phyloP scores from a whole-genome alignment of 2,888 invertebrate genomes.

The Myopa testacea region DNA sequence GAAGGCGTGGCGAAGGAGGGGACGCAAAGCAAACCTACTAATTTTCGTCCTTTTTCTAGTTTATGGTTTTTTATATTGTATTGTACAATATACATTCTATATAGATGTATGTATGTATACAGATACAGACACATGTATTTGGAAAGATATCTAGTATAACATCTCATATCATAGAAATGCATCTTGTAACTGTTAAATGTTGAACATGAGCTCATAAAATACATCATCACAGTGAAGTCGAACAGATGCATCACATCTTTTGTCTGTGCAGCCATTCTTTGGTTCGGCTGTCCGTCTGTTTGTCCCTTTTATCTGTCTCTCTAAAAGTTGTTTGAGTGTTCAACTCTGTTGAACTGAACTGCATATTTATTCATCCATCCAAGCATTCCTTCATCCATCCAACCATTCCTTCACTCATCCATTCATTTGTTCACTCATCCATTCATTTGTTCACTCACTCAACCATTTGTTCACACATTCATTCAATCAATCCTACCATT shows the following conservation, averaged over 20 bases:
- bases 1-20: too few relatives aligned
- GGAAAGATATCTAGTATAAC: too few relatives aligned
- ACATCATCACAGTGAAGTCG: background rate
- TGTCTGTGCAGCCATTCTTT: background rate
- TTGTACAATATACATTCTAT: too few relatives aligned
- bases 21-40: too few relatives aligned
- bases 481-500: background rate
- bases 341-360: too few relatives aligned
- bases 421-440: background rate
- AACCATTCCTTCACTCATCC: background rate
- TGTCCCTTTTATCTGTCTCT: background rate
- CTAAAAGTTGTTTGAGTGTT: too few relatives aligned
- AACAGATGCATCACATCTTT: background rate
- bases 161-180: background rate
- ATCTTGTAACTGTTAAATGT: conserved; percentile 16
- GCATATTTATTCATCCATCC: too few relatives aligned
- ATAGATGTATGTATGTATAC: too few relatives aligned
- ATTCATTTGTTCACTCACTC: background rate
- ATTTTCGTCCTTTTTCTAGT: too few relatives aligned
- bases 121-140: too few relatives aligned
- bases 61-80: too few relatives aligned
- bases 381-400: too few relatives aligned
- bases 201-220: conserved; percentile 20
- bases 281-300: background rate
- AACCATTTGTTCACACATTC: background rate